Percentiles rank a stretch among this genome's conserved stretches.
These are phyloP conservation scores for Homarus gammarus DNA, from an alignment of 2,888 invertebrate species.

Conservation along the genomic window DNA sequence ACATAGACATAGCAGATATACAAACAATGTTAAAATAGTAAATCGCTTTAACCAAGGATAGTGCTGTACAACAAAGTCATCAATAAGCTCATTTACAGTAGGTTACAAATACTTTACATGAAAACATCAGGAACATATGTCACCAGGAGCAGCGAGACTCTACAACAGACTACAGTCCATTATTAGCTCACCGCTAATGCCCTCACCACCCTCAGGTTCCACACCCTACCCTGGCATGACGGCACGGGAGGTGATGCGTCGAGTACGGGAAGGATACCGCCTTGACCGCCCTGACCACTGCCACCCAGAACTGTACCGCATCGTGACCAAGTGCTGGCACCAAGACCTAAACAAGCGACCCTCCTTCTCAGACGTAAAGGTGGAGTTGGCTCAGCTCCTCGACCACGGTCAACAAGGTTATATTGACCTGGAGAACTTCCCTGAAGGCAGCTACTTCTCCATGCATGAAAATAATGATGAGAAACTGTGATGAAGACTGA, in stretches of 20 bases:
- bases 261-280: conserved; percentile 88
- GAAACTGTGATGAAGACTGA: conserved; percentile 67
- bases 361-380: conserved; percentile 84
- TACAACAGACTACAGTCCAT: too few species aligned
- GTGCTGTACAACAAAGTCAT: too few species aligned
- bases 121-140: too few species aligned
- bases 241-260: conserved; percentile 89
- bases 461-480: conserved; percentile 76
- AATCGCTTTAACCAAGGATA: too few species aligned
- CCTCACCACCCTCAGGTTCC: conserved; percentile 85
- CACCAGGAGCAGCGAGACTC: too few species aligned
- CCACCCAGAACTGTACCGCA: conserved; percentile 85
- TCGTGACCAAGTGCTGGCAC: conserved; percentile 84
- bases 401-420: conserved; percentile 78
- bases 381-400: conserved; percentile 78
- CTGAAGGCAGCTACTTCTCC: conserved; percentile 78
- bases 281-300: conserved; percentile 90
- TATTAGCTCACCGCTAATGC: too few species aligned
- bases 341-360: conserved; percentile 87
- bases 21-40: too few species aligned
- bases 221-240: conserved; percentile 92
- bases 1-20: too few species aligned
- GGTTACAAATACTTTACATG: too few species aligned
- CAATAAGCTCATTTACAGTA: too few species aligned
- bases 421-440: conserved; percentile 86